Conservation (phyloP, 2,797 vertebrate species). For the Tragelaphus eurycerus region DNA sequence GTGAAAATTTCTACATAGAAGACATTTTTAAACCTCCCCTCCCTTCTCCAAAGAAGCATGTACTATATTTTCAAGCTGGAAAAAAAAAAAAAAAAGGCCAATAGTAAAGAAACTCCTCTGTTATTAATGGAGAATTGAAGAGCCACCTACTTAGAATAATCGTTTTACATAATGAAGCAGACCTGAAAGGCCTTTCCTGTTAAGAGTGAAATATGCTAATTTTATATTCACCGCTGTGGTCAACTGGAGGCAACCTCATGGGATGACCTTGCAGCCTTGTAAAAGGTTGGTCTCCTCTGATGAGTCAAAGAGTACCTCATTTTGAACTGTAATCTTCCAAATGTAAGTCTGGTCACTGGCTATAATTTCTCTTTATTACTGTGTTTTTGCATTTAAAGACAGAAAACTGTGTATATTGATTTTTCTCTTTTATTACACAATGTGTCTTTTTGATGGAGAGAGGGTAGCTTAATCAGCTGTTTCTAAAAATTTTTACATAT, state of each 20-base stretch:
- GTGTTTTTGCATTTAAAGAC: slow-evolving; percentile 27
- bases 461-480: background rate
- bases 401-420: background rate
- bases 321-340: background rate
- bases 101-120: background rate
- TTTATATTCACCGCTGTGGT: slow-evolving; percentile 8
- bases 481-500: background rate
- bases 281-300: background rate
- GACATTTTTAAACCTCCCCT: background rate
- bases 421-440: background rate
- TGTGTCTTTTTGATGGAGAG: background rate
- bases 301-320: background rate
- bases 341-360: background rate
- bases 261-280: slow-evolving; percentile 39
- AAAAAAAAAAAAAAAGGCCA: background rate
- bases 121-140: slow-evolving; percentile 42
- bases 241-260: background rate
- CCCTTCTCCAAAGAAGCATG: background rate
- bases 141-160: slow-evolving; percentile 40
- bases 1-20: background rate
- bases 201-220: slow-evolving; percentile 45
- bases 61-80: background rate
- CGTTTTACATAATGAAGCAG: slow-evolving; percentile 10
- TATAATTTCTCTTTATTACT: slow-evolving; percentile 36
- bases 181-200: background rate